phyloP scores from a whole-genome alignment of 2,113 vertebrate species.

The Recurvirostra avosetta region DNA sequence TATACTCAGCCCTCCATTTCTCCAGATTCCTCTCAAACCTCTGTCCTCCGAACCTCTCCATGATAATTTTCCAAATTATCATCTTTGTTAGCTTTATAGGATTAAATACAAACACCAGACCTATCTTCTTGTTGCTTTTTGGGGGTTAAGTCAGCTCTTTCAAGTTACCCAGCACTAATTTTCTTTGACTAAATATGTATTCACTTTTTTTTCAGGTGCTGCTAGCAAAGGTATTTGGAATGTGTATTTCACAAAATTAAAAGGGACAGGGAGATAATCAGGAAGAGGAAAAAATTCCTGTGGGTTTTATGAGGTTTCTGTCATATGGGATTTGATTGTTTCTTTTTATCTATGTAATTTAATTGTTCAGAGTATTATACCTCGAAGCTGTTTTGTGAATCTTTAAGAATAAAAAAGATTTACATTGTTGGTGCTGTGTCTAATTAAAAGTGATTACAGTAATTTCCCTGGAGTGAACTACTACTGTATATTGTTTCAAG shows the following conservation, averaged over 20 bases:
- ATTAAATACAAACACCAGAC: background rate
- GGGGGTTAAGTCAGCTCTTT: background rate
- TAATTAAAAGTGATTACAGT: slow-evolving; percentile 41
- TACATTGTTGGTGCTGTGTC: background rate
- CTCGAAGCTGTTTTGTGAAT: slow-evolving; percentile 10
- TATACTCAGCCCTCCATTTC: background rate
- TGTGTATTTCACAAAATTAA: background rate
- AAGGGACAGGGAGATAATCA: background rate
- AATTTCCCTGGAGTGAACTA: slow-evolving; percentile 6
- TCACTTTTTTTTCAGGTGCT: slow-evolving; percentile 17
- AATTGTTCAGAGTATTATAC: background rate
- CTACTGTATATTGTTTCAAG: background rate
- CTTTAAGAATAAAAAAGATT: slow-evolving; percentile 16
- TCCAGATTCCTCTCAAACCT: background rate
- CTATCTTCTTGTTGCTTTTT: background rate
- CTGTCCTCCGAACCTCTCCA: background rate
- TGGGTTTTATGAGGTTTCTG: background rate
- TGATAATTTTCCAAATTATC: background rate
- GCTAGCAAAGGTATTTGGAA: background rate
- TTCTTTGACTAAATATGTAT: slow-evolving; percentile 2
- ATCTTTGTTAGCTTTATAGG: background rate
- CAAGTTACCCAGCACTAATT: background rate
- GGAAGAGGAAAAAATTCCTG: background rate
- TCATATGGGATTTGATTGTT: background rate
- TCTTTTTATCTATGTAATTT: slow-evolving; percentile 13